These are phyloP conservation scores for Mungos mungo DNA, from an alignment of 2,113 vertebrate species.

Conservation along the genomic window DNA sequence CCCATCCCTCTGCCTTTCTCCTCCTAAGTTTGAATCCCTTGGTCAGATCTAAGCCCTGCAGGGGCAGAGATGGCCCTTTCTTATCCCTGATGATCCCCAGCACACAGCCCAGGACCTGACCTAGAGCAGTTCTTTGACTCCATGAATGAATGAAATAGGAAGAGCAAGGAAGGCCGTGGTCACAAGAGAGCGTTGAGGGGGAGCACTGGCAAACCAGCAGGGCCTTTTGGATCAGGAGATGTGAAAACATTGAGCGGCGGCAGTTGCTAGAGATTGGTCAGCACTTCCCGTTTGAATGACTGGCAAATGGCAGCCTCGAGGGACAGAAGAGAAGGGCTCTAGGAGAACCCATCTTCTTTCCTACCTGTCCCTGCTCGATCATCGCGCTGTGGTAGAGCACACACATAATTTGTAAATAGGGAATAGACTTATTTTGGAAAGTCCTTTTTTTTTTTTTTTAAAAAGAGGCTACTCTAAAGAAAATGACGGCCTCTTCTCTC, in stretches of 20 bases:
- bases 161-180: not conserved
- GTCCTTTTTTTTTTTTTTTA: not conserved
- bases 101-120: not conserved
- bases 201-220: not conserved
- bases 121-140: not conserved
- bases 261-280: not conserved
- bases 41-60: fast-evolving
- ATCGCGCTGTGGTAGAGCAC: not conserved
- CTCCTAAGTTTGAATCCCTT: no score
- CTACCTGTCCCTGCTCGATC: not conserved
- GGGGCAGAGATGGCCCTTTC: no score
- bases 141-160: not conserved
- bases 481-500: not conserved
- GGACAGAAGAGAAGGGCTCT: no score
- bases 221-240: not conserved
- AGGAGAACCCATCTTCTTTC: not conserved
- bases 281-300: not conserved
- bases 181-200: no score
- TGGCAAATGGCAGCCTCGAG: no score
- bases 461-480: not conserved
- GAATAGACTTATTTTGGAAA: not conserved
- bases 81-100: not conserved
- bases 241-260: not conserved
- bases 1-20: not conserved
- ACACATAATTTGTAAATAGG: not conserved